Evolutionary conservation across 2,113 vertebrate species (phyloP).

Genomic region (Vulpes lagopus): DNA sequence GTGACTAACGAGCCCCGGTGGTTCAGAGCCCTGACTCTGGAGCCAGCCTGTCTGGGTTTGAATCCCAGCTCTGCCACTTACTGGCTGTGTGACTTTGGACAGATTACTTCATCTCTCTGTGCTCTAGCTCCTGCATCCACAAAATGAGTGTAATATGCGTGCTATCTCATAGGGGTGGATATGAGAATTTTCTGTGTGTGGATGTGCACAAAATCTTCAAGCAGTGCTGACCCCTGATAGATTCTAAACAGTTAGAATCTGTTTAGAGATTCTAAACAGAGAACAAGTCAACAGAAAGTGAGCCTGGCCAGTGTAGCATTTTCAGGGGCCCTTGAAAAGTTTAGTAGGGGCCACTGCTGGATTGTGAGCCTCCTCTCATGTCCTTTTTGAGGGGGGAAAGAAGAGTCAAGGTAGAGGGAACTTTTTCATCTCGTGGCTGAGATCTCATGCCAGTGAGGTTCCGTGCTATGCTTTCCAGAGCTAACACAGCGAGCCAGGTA

Average conservation of each 20-base stretch:
- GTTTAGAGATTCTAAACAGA: neutral
- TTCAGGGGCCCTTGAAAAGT: neutral
- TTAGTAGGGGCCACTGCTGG: neutral
- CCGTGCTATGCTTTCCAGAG: neutral
- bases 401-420: neutral
- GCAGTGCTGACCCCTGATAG: neutral
- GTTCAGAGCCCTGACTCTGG: constrained; percentile 8
- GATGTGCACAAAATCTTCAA: neutral
- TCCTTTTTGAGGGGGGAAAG: neutral
- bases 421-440: neutral
- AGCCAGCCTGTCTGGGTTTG: constrained; percentile 64
- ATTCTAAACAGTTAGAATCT: neutral
- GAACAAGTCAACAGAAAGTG: neutral
- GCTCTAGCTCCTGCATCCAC: neutral
- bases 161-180: neutral
- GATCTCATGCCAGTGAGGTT: neutral
- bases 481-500: neutral
- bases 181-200: neutral
- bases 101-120: constrained; percentile 47
- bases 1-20: neutral
- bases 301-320: neutral
- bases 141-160: neutral
- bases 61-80: constrained; percentile 34
- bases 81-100: constrained; percentile 48
- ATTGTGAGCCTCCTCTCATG: neutral